These are phyloP conservation scores for Myiopsitta monachus DNA, from an alignment of 2,113 vertebrate genomes.

Conservation along the genomic window DNA sequence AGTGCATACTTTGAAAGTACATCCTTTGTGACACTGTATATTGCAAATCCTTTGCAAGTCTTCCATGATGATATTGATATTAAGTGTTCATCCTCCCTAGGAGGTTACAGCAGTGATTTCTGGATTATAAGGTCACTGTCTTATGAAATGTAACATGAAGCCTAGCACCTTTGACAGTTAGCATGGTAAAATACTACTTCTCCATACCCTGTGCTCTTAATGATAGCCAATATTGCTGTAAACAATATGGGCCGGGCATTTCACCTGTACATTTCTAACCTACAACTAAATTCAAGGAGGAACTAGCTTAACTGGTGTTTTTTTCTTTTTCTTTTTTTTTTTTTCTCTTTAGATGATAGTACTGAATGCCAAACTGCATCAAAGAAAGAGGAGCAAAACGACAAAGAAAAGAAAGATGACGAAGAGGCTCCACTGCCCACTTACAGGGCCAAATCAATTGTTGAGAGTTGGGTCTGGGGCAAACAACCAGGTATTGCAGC, in stretches of 20 bases:
- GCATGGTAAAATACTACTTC: not conserved
- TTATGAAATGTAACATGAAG: not conserved
- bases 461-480: constrained; percentile 99
- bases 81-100: not conserved
- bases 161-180: not conserved
- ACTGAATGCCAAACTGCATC: constrained; percentile 82
- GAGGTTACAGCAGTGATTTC: not conserved
- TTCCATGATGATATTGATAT: not conserved
- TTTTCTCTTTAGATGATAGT: constrained; percentile 83
- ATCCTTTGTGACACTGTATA: not conserved
- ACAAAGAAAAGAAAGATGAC: constrained; percentile 98
- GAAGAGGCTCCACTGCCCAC: constrained; percentile 83
- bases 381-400: constrained; percentile 94
- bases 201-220: not conserved
- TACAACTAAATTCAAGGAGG: not conserved
- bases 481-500: constrained; percentile 87
- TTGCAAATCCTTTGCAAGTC: not conserved
- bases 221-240: not conserved
- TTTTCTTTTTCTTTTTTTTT: not conserved
- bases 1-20: not conserved
- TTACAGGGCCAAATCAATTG: constrained; percentile 85
- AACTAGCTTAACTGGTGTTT: not conserved
- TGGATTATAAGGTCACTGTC: not conserved
- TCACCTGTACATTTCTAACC: not conserved
- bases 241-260: not conserved